A percentile compares a stretch with the other conserved stretches of the same genome.
Conservation (phyloP, 2,888 invertebrate species). For the Agrotis clavis region DNA sequence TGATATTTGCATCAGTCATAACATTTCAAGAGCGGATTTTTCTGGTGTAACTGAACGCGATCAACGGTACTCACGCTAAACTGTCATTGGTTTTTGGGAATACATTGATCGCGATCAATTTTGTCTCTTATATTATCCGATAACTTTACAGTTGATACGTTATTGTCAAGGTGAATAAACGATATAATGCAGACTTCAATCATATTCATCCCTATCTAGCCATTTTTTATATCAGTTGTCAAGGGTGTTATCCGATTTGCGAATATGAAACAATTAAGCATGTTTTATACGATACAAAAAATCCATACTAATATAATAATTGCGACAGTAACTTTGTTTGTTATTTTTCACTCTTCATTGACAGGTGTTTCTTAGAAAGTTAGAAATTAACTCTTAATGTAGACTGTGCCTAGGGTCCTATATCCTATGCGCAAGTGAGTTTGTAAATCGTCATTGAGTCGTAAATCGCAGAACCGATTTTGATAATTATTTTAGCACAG, state of each 20-base stretch:
- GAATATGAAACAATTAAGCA: background rate
- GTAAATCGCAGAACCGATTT: too few relatives aligned
- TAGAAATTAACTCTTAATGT: background rate
- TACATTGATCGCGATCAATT: background rate
- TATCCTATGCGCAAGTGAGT: too few relatives aligned
- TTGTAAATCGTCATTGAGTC: too few relatives aligned
- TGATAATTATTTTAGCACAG: too few relatives aligned
- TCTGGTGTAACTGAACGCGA: background rate
- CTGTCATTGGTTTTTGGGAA: too few relatives aligned
- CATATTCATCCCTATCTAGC: background rate
- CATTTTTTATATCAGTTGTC: slow-evolving; percentile 3
- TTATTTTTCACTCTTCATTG: background rate
- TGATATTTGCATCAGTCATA: too few relatives aligned
- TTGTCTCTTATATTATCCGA: background rate
- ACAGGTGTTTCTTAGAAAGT: background rate
- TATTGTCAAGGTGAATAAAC: background rate
- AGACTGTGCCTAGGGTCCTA: background rate
- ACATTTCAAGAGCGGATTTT: background rate
- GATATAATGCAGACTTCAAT: background rate
- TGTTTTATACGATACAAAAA: background rate
- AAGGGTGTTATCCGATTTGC: background rate
- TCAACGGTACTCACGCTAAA: background rate
- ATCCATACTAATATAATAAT: background rate
- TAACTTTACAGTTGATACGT: slow-evolving; percentile 3
- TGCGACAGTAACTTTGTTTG: too few relatives aligned